A percentile compares a stretch with the other conserved stretches of the same genome.
Conservation (phyloP, 2,888 invertebrate species). For the Siphlonurus alternatus region DNA sequence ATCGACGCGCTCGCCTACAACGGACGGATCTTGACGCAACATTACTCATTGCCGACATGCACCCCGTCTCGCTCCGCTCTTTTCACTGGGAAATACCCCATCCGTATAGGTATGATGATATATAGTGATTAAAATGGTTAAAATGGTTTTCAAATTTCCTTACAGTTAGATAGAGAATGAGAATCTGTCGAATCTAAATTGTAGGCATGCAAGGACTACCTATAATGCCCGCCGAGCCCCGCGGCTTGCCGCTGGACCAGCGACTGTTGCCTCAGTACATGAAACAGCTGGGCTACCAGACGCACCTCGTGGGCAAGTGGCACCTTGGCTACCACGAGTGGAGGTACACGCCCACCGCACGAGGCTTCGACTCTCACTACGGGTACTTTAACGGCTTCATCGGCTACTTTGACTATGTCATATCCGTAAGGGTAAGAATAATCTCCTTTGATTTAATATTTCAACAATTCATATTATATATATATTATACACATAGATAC, state of each 20-base stretch:
- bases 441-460: not conserved
- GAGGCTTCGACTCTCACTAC: conserved; percentile 32
- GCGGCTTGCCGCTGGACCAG: conserved; percentile 29
- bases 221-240: conserved; percentile 26
- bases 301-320: conserved; percentile 34
- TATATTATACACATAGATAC: no score
- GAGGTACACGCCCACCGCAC: conserved; percentile 26
- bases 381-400: conserved; percentile 30
- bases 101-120: not conserved
- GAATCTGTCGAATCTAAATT: not conserved
- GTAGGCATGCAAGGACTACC: conserved; percentile 32
- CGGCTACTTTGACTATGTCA: conserved; percentile 31
- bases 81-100: conserved; percentile 1
- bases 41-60: not conserved
- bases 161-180: not conserved
- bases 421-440: conserved; percentile 14
- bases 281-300: conserved; percentile 27
- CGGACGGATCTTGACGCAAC: not conserved
- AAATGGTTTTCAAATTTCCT: not conserved
- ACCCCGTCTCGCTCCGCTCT: not conserved
- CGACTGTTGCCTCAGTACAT: conserved; percentile 31
- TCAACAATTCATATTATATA: not conserved
- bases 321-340: conserved; percentile 29
- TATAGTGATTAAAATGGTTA: no score
- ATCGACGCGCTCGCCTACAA: not conserved